Percentiles rank a stretch among this genome's conserved stretches.
Conservation (phyloP, 2,797 vertebrate species). For the Nannoperca obscura region DNA sequence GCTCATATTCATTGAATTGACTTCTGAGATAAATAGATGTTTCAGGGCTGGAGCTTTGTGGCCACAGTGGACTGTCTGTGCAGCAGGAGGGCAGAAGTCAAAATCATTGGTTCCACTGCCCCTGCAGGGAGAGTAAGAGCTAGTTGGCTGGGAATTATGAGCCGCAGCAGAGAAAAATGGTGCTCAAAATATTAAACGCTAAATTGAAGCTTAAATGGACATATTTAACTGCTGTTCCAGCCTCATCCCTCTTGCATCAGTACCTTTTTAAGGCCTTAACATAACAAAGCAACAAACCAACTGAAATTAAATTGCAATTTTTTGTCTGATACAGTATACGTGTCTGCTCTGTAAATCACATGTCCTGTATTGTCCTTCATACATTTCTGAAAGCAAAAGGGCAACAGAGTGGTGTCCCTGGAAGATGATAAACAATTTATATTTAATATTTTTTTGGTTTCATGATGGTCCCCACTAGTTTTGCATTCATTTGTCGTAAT, state of each 20-base stretch:
- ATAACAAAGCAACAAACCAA: conserved; percentile 15
- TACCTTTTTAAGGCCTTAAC: conserved; percentile 27
- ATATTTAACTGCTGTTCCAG: conserved; percentile 30
- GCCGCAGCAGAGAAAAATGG: conserved; percentile 34
- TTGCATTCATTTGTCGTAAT: too few species aligned
- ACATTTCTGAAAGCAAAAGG: neutral
- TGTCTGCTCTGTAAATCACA: neutral
- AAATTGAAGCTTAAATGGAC: conserved; percentile 56
- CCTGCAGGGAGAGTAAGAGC: conserved; percentile 27
- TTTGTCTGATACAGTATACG: neutral
- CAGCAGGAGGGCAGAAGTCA: conserved; percentile 51
- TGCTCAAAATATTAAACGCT: conserved; percentile 52
- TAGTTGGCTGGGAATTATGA: conserved; percentile 51
- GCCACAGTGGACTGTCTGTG: conserved; percentile 42
- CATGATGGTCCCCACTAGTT: too few species aligned
- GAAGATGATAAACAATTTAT: neutral
- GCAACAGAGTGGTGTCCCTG: too few species aligned
- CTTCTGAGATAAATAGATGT: conserved; percentile 62
- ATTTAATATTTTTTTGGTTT: neutral
- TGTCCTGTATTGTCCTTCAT: neutral
- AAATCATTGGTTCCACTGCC: conserved; percentile 63
- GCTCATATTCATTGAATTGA: conserved; percentile 38
- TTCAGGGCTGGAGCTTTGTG: conserved; percentile 46
- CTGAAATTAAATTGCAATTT: conserved; percentile 10
- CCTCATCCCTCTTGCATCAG: conserved; percentile 38